Evolutionary conservation across 2,888 invertebrate species (phyloP).

Genomic region (Apodemia duryi): DNA sequence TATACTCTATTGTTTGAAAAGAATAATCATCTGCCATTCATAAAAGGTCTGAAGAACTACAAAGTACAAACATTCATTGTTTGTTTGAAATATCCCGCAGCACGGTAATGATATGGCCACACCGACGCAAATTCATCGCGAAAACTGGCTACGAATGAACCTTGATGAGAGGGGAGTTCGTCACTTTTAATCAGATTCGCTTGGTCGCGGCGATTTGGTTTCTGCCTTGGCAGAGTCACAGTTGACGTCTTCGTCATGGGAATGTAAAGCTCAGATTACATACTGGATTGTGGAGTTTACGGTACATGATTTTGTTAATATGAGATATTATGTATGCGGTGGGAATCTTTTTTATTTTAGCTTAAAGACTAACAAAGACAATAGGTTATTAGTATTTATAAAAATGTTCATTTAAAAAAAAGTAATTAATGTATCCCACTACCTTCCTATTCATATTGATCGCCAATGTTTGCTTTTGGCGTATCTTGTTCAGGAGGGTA

Average conservation of each 20-base stretch:
- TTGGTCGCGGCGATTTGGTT: background rate
- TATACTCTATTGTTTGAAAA: constrained; percentile 3
- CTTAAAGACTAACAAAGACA: background rate
- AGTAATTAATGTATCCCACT: background rate
- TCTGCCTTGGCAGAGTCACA: constrained; percentile 37
- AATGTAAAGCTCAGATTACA: constrained; percentile 53
- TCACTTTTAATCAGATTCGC: background rate
- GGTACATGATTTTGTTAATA: constrained; percentile 41
- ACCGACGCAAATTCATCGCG: background rate
- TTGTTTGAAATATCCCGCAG: background rate
- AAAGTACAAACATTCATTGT: constrained; percentile 34
- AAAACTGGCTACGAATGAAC: background rate
- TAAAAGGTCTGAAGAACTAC: background rate
- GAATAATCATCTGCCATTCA: constrained; percentile 3
- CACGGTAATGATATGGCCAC: background rate
- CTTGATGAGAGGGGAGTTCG: background rate
- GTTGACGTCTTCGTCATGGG: constrained; percentile 68
- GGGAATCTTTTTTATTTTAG: background rate
- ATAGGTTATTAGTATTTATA: background rate
- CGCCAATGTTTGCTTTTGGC: background rate
- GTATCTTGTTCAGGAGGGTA: background rate
- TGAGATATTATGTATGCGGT: background rate
- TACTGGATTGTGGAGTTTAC: constrained; percentile 44
- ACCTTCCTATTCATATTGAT: too few relatives aligned
- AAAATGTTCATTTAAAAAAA: background rate